Conservation (phyloP, 2,888 invertebrate species). For the Polyommatus icarus region DNA sequence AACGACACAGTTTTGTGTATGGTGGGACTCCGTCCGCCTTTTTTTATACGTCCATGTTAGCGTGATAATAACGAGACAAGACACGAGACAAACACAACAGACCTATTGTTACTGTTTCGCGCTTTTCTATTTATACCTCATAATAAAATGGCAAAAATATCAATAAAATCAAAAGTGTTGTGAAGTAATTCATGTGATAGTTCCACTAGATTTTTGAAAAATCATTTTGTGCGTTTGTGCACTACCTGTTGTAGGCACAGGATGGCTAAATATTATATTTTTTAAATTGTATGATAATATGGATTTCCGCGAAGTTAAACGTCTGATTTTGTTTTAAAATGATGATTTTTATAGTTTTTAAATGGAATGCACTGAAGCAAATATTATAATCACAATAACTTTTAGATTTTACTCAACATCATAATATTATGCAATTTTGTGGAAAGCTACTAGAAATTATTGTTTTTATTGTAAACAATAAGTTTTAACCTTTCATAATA, state of each 20-base stretch:
- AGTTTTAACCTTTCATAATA: background rate
- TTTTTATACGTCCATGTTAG: too few relatives aligned
- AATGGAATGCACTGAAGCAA: background rate
- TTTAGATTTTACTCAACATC: background rate
- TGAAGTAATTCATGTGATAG: slow-evolving; percentile 9
- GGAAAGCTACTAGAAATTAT: background rate
- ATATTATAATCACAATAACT: background rate
- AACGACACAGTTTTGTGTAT: too few relatives aligned
- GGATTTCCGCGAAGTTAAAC: background rate
- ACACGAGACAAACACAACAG: too few relatives aligned
- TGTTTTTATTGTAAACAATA: background rate
- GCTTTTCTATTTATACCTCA: background rate
- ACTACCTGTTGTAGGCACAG: background rate
- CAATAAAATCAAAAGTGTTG: background rate
- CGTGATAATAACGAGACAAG: too few relatives aligned
- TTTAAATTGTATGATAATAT: background rate
- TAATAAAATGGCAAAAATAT: background rate
- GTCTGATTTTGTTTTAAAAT: background rate
- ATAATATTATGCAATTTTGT: background rate
- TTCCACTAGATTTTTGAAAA: background rate
- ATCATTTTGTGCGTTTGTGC: background rate
- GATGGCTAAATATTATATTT: background rate
- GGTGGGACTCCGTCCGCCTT: too few relatives aligned
- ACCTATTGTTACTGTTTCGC: background rate
- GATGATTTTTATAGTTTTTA: background rate